Evolutionary conservation across 2,113 vertebrate genomes (phyloP), one percentile per base, ranked within the genome.

Genomic region (Zapus hudsonius): DNA sequence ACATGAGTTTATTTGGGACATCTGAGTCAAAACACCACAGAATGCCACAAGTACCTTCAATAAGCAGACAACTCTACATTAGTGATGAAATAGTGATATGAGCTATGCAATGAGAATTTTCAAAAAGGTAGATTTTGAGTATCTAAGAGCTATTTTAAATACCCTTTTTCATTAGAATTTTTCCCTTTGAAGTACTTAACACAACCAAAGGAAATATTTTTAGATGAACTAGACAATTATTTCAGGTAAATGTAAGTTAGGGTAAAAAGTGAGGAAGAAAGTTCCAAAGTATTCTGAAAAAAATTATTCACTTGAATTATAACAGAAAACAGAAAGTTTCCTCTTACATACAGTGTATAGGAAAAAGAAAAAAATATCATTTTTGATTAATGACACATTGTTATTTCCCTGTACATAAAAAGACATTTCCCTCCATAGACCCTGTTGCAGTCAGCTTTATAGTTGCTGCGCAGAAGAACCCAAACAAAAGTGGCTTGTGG

Each of bases 301-400:
- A n/a, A n/a, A n/a, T n/a, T n/a, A n/a, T 84, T 87, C 17, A 36
- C 11, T 57, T 88, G 63, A 93, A 93, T 88, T 57, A 38, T 83
- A 25, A 75, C 57, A 63, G 75, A 47, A 94, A 92, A 59, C 42
- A 84, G 36, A 95, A 86, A 78, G 31, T 78, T n/a, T 36, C 78
- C 33, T 66, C 74, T 88, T 84, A 79, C 16, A 64, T n/a, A 12
- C 4, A 90, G 13, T 57, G 25, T 19, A 23, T 25, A 40, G 20
- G 31, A 73, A 69, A 81, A 47, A 47, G 47, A 47, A 47, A n/a
- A n/a, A n/a, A n/a, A n/a, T n/a, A n/a, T n/a, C n/a, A n/a, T n/a
- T n/a, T n/a, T n/a, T n/a, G n/a, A n/a, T n/a, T n/a, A n/a, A n/a
- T n/a, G n/a, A n/a, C n/a, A n/a, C n/a, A n/a, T n/a, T n/a, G n/a